phyloP scores from a whole-genome alignment of 2,888 invertebrate genomes.

The Trissoscelio sp. region DNA sequence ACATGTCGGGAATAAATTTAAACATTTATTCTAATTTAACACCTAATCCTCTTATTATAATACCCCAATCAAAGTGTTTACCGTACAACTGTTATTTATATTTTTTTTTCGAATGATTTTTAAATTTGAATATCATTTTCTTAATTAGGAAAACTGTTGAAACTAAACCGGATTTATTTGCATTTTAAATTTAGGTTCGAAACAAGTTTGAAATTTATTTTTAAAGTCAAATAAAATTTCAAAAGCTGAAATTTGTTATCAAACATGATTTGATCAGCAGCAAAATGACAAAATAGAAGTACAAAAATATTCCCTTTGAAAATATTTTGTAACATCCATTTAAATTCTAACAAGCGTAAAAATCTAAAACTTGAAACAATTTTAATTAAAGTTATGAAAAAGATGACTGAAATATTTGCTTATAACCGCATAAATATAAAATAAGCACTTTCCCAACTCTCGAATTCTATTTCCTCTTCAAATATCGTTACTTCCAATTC shows the following conservation, averaged over 20 bases:
- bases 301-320: too few relatives aligned
- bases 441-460: neutral
- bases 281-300: too few relatives aligned
- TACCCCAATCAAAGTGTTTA: neutral
- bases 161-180: too few relatives aligned
- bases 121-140: slow-evolving; percentile 7
- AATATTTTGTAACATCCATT: too few relatives aligned
- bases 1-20: slow-evolving; percentile 14
- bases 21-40: slow-evolving; percentile 12
- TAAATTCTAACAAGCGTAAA: too few relatives aligned
- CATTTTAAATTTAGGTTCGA: slow-evolving; percentile 7
- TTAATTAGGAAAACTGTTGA: slow-evolving; percentile 5
- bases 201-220: too few relatives aligned
- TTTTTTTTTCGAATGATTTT: neutral
- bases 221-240: too few relatives aligned
- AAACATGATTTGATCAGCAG: too few relatives aligned
- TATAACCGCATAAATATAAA: neutral
- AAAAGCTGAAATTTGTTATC: too few relatives aligned
- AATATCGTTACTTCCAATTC: slow-evolving; percentile 9
- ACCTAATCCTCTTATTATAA: neutral
- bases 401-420: too few relatives aligned
- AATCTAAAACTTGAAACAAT: too few relatives aligned
- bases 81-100: neutral
- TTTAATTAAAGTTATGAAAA: too few relatives aligned
- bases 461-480: slow-evolving; percentile 3